Conservation (phyloP, 2,113 vertebrate species). For the Danio rerio region DNA sequence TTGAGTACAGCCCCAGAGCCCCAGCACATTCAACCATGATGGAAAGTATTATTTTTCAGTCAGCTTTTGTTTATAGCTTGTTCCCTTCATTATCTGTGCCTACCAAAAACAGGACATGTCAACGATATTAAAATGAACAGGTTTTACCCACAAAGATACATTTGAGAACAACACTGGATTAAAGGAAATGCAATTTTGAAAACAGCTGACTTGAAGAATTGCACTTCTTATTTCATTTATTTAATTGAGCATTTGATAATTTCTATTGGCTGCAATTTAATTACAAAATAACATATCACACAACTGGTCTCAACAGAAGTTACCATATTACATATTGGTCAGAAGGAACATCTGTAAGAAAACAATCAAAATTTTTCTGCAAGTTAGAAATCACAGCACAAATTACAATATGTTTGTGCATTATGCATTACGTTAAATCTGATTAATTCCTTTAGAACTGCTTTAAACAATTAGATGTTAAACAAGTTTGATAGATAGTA, state of each 20-base stretch:
- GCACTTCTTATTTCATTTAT: neutral
- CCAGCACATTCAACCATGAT: conserved; percentile 50
- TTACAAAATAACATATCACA: too few relatives aligned
- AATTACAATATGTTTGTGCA: neutral
- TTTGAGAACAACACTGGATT: neutral
- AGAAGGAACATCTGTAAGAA: neutral
- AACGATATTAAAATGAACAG: neutral
- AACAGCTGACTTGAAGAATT: neutral
- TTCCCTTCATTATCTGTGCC: conserved; percentile 31
- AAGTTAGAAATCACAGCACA: neutral
- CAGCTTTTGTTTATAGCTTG: conserved; percentile 37
- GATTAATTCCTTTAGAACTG: neutral
- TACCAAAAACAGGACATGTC: neutral
- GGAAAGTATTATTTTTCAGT: conserved; percentile 40
- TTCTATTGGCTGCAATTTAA: too few relatives aligned
- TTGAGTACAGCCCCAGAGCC: conserved; percentile 23
- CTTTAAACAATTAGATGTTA: neutral
- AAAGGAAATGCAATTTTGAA: conserved; percentile 2
- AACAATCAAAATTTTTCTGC: neutral
- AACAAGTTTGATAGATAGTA: neutral
- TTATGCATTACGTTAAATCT: neutral
- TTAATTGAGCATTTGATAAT: too few relatives aligned
- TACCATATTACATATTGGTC: neutral
- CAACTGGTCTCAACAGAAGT: neutral
- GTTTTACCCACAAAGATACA: conserved; percentile 32